Conservation (phyloP, 2,888 invertebrate species). For the Cyrtodaria siliqua region DNA sequence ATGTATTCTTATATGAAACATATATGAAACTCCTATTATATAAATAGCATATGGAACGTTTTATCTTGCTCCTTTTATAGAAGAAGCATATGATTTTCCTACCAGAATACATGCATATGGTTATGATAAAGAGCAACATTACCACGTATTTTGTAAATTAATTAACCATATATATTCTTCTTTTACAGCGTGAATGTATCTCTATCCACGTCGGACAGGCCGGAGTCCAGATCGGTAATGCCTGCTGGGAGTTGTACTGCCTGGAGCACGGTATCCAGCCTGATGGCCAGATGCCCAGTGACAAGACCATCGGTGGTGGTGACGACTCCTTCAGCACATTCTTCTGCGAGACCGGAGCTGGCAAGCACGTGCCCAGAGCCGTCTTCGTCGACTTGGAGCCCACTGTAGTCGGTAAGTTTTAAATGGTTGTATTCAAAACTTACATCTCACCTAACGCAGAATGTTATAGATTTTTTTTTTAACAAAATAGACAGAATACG, state of each 20-base stretch:
- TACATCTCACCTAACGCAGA: too few species aligned
- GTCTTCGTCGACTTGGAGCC: slow-evolving; percentile 98
- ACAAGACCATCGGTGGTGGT: slow-evolving; percentile 90
- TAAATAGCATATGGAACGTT: too few species aligned
- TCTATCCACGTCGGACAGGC: slow-evolving; percentile 87
- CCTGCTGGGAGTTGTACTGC: slow-evolving; percentile 88
- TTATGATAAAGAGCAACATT: too few species aligned
- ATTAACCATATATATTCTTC: neutral
- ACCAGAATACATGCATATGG: too few species aligned
- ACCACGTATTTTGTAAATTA: too few species aligned
- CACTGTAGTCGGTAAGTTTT: slow-evolving; percentile 93
- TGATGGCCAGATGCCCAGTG: slow-evolving; percentile 89
- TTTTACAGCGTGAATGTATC: slow-evolving; percentile 86
- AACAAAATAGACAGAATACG: too few species aligned
- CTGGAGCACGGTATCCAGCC: slow-evolving; percentile 87
- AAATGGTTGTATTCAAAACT: neutral
- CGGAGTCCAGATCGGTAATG: slow-evolving; percentile 87
- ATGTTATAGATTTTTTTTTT: too few species aligned
- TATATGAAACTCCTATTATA: too few species aligned
- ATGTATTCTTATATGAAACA: too few species aligned
- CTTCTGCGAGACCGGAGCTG: slow-evolving; percentile 94
- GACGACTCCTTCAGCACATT: slow-evolving; percentile 95
- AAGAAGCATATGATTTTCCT: too few species aligned
- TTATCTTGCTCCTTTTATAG: too few species aligned
- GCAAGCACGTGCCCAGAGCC: slow-evolving; percentile 96